Base-by-base conservation (phyloP, 2,888 invertebrate genomes). In the Tupiocoris notatus region DNA sequence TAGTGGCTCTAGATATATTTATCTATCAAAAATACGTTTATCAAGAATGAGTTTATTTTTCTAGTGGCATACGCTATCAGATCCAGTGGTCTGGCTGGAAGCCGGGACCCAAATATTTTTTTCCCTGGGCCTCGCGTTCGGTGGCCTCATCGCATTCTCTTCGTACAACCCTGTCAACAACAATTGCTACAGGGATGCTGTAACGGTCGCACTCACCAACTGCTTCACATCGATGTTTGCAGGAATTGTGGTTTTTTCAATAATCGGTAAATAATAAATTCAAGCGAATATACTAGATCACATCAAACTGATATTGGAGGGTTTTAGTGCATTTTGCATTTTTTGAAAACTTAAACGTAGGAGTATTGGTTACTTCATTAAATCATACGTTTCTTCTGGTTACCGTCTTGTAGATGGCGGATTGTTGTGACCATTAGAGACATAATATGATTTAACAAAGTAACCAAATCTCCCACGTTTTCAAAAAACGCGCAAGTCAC, bases 81-180 rank as follows among this genome's bases (percentile, higher is more conserved):
- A 96, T 86, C 97, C 97, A 7, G 94, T 95, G 0, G 97, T 98
- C 0, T 98, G 98, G 98, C 85, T 98, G 73, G 97, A 98, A 85
- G 97, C 98, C 0, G 97, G 97, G 1, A 97, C 97, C 0, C 98
- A 98, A 84, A 97, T 98, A 82, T 98, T 98, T 86, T 98, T 97
- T 85, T 97, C 96, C 0, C 88, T 97, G 78, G 97, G 97, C 7
- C 86, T 98, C 66, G 97, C 96, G 0, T 98, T 98, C 81, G 98
- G 98, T 12, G 97, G 97, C 7, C 86, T 98, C 56, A 97, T 98
- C 78, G 97, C 97, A 0, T 98, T 97, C 83, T 94, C 95, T 0
- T 97, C 97, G 0, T 98, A 98, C 85, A 98, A 97, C 85, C 96
- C 96, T 0, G 94, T 95, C 1, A 95, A 96, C 83, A 98, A 98